phyloP scores from a whole-genome alignment of 2,888 invertebrate genomes.

The Holacanthella duospinosa region DNA sequence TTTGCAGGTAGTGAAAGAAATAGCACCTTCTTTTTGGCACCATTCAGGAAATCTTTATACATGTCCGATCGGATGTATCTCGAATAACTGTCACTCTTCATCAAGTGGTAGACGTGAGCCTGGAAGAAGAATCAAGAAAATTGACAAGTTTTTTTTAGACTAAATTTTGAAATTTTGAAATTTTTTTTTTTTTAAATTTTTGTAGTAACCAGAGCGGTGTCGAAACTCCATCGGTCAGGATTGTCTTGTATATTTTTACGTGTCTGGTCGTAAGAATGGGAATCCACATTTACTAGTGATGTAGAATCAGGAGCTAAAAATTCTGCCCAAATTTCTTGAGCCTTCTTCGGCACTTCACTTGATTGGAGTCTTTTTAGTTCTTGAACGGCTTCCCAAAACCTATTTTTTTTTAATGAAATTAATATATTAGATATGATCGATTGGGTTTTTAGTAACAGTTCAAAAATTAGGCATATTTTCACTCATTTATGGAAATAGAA shows the following conservation, averaged over 20 bases:
- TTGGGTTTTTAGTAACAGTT: not conserved
- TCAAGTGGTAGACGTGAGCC: slow-evolving; percentile 97
- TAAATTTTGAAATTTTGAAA: not conserved
- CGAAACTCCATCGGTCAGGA: slow-evolving; percentile 88
- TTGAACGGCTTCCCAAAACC: slow-evolving; percentile 93
- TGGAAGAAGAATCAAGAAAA: slow-evolving; percentile 42
- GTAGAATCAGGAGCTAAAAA: slow-evolving; percentile 87
- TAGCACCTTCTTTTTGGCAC: slow-evolving; percentile 88
- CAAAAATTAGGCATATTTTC: not conserved
- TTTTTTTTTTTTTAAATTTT: not conserved
- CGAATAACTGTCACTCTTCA: slow-evolving; percentile 99
- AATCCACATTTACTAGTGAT: slow-evolving; percentile 95
- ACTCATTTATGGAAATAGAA: not conserved
- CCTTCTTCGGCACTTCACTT: slow-evolving; percentile 60
- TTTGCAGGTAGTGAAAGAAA: slow-evolving; percentile 37
- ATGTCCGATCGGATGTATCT: slow-evolving; percentile 94
- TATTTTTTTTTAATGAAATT: slow-evolving; percentile 40
- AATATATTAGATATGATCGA: not conserved
- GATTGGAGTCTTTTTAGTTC: slow-evolving; percentile 80
- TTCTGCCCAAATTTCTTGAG: slow-evolving; percentile 82
- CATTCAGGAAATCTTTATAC: slow-evolving; percentile 94
- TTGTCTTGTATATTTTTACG: slow-evolving; percentile 62
- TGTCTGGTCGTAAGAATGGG: slow-evolving; percentile 73
- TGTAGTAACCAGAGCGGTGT: slow-evolving; percentile 56
- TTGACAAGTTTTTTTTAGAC: not conserved